Evolutionary conservation across 2,797 vertebrate species (phyloP).

Genomic region (Muscicapa comitata): DNA sequence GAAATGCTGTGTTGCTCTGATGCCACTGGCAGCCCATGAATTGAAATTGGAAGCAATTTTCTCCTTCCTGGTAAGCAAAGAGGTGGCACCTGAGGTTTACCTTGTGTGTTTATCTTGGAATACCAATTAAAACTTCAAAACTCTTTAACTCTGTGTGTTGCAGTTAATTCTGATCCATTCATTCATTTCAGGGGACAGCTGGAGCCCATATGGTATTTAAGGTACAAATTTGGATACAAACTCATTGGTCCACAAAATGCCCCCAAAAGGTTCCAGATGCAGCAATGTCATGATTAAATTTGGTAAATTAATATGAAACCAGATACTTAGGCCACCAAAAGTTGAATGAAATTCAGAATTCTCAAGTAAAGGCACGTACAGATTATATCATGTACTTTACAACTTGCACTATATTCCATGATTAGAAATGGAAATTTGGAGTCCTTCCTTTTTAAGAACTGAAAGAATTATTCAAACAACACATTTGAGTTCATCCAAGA

Average conservation of each 20-base stretch:
- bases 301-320: not conserved
- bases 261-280: not conserved
- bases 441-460: not conserved
- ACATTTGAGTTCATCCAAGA: not conserved
- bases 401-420: not conserved
- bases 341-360: not conserved
- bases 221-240: not conserved
- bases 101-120: too few species aligned
- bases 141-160: not conserved
- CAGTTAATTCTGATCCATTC: not conserved
- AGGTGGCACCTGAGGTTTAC: not conserved
- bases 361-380: not conserved
- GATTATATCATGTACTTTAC: rapidly evolving
- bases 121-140: not conserved
- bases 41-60: not conserved
- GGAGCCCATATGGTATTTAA: not conserved
- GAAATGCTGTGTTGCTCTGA: not conserved
- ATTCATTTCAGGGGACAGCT: not conserved
- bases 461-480: not conserved
- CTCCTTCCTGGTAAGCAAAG: not conserved
- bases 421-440: not conserved
- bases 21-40: not conserved
- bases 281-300: rapidly evolving
- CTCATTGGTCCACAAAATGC: not conserved
- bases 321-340: not conserved